Conservation (phyloP, 2,797 vertebrate species). For the Anableps anableps region DNA sequence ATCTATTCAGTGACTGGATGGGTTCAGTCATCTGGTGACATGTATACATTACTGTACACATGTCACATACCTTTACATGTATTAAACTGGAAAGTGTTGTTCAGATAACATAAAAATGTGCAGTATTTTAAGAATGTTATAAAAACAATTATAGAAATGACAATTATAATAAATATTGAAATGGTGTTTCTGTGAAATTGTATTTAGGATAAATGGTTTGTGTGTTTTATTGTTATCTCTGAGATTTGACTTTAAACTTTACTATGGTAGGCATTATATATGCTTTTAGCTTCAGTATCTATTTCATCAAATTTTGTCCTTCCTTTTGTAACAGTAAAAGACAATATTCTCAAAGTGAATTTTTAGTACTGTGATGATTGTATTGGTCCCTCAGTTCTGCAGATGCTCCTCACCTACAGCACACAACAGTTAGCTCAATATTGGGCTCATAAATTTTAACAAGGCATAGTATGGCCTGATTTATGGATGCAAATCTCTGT, state of each 20-base stretch:
- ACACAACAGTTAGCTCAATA: not conserved
- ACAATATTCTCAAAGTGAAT: not conserved
- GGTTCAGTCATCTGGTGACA: too few species aligned
- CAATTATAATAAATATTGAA: not conserved
- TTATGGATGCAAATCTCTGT: slow-evolving; percentile 18
- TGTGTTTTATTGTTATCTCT: not conserved
- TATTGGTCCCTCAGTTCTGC: slow-evolving; percentile 7
- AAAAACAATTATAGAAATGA: not conserved
- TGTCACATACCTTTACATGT: too few species aligned
- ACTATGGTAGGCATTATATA: not conserved
- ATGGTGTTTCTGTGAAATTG: not conserved
- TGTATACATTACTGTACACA: too few species aligned
- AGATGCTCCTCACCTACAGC: not conserved
- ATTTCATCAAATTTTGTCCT: not conserved
- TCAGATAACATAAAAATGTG: not conserved
- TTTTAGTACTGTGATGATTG: not conserved
- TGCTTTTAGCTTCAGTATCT: not conserved
- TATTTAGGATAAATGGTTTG: not conserved
- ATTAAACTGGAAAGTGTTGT: not conserved
- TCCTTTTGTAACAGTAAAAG: not conserved
- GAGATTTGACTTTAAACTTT: not conserved
- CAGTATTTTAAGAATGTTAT: not conserved
- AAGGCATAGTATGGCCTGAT: not conserved
- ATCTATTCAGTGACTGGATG: too few species aligned
- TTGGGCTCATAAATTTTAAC: slow-evolving; percentile 5